A percentile compares a stretch with the other conserved stretches of the same genome.
These are phyloP conservation scores for Elephas maximus DNA, from an alignment of 2,113 vertebrate species.

Conservation along the genomic window DNA sequence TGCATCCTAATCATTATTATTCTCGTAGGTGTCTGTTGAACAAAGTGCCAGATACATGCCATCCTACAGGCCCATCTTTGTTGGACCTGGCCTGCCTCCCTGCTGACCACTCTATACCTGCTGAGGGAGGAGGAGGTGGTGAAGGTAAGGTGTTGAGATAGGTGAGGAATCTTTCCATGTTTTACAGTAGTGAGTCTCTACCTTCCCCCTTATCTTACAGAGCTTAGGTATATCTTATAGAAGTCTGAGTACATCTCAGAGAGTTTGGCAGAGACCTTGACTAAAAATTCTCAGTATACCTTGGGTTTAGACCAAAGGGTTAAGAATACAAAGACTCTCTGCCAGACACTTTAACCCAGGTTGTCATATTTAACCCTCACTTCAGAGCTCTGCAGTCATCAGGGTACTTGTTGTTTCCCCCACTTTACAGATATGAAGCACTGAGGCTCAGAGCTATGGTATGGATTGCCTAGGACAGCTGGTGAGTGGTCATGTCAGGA, in stretches of 20 bases:
- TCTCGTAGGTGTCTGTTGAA: not conserved
- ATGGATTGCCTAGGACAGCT: not conserved
- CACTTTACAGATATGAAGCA: not conserved
- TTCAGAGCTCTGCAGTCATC: not conserved
- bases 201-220: too few relatives aligned
- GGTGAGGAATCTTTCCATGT: not conserved
- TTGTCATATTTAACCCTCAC: not conserved
- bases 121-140: not conserved
- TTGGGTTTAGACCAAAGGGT: not conserved
- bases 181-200: not conserved
- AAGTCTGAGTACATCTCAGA: not conserved
- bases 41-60: rapidly evolving
- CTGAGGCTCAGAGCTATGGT: not conserved
- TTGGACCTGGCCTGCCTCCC: not conserved
- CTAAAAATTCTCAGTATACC: not conserved
- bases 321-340: not conserved
- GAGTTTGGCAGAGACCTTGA: not conserved
- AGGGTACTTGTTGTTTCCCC: not conserved
- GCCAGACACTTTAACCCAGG: not conserved
- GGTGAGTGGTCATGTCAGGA: not conserved
- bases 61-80: not conserved
- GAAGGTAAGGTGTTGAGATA: rapidly evolving
- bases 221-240: not conserved
- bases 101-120: not conserved
- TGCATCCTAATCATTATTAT: not conserved